Conservation (phyloP, 2,888 invertebrate genomes). For the Ochropleura leucogaster region DNA sequence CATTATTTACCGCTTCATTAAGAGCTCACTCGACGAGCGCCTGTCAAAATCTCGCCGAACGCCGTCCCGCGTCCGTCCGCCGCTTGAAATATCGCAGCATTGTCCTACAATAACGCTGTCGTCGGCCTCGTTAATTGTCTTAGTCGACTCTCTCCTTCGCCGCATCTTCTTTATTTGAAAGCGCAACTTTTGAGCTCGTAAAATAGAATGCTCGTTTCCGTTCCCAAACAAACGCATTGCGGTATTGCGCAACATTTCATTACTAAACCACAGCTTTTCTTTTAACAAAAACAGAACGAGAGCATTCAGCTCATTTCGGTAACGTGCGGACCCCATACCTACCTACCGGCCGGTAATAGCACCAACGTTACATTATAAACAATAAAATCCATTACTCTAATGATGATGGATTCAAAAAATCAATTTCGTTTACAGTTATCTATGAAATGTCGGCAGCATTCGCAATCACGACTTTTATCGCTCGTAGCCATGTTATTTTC, state of each 20-base stretch:
- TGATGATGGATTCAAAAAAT: conserved; percentile 86
- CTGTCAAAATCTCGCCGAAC: conserved; percentile 88
- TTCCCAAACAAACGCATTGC: conserved; percentile 73
- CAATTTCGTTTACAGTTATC: conserved; percentile 86
- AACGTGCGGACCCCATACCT: conserved; percentile 83
- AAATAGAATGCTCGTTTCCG: conserved; percentile 81
- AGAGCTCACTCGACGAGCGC: conserved; percentile 86
- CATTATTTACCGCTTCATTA: conserved; percentile 91
- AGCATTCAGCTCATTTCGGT: conserved; percentile 79
- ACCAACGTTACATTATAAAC: conserved; percentile 82
- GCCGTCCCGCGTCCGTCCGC: conserved; percentile 76
- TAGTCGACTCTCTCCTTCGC: conserved; percentile 76
- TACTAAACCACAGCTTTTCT: conserved; percentile 78
- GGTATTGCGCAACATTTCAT: conserved; percentile 79
- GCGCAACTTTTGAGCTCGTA: conserved; percentile 76
- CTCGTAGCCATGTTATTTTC: conserved; percentile 37
- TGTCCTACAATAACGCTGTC: conserved; percentile 88
- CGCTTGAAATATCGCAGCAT: conserved; percentile 87
- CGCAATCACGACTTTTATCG: conserved; percentile 69
- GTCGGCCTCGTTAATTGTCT: conserved; percentile 87
- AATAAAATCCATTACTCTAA: conserved; percentile 83
- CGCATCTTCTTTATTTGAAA: conserved; percentile 77
- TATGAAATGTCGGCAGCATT: conserved; percentile 73
- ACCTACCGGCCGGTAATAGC: conserved; percentile 80
- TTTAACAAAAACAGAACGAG: conserved; percentile 82